Evolutionary conservation across 2,888 invertebrate species (phyloP).

Genomic region (Buathra laborator): DNA sequence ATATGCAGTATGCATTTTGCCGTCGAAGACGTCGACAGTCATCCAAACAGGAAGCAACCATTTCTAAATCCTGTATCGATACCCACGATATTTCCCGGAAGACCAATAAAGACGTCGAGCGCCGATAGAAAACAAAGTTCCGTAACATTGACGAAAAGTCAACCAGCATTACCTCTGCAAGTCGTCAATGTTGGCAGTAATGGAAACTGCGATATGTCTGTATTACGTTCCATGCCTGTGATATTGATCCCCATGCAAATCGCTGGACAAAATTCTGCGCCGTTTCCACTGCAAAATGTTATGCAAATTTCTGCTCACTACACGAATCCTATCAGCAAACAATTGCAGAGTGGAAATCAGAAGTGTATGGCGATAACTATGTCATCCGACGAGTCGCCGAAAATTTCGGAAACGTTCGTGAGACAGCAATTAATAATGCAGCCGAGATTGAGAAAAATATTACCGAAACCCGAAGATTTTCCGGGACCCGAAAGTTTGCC

Average conservation of each 20-base stretch:
- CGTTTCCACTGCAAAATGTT: neutral
- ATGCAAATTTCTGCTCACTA: neutral
- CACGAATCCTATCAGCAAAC: neutral
- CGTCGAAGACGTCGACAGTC: slow-evolving; percentile 55
- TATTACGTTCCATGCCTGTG: slow-evolving; percentile 4
- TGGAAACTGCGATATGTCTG: neutral
- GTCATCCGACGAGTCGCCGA: neutral
- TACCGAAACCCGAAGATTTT: slow-evolving; percentile 61
- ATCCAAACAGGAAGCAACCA: slow-evolving; percentile 32
- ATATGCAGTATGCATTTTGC: slow-evolving; percentile 73
- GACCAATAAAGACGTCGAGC: neutral
- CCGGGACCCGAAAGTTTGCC: slow-evolving; percentile 4
- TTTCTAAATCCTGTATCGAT: slow-evolving; percentile 68
- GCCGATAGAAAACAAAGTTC: neutral
- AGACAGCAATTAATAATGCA: neutral
- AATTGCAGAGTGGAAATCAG: neutral
- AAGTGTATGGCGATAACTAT: neutral
- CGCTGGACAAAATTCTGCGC: neutral
- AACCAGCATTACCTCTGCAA: neutral
- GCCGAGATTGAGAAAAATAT: slow-evolving; percentile 56
- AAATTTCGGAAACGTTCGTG: neutral
- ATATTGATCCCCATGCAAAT: slow-evolving; percentile 15
- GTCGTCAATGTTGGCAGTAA: neutral
- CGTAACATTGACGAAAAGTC: too few relatives aligned
- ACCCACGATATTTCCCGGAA: slow-evolving; percentile 72